phyloP scores from a whole-genome alignment of 2,113 vertebrate genomes.

The Lagenorhynchus albirostris region DNA sequence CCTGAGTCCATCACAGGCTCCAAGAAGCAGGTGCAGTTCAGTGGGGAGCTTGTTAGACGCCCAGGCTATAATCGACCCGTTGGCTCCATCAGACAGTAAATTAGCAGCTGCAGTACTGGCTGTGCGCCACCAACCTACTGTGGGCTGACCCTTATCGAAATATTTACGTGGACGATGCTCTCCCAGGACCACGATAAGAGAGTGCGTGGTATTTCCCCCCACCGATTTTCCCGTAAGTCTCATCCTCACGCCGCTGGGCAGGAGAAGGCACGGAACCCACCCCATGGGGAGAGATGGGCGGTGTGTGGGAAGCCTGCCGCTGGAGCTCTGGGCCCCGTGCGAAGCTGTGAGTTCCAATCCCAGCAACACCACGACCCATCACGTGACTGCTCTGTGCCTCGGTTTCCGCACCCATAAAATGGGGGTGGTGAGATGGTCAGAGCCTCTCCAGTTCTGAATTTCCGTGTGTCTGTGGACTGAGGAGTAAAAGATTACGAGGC shows the following conservation, averaged over 20 bases:
- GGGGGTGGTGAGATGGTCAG: neutral
- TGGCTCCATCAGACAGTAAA: neutral
- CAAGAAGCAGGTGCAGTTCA: neutral
- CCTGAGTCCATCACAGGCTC: neutral
- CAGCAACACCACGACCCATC: no score
- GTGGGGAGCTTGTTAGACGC: neutral
- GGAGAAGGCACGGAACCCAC: neutral
- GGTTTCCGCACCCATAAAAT: neutral
- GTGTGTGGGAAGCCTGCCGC: neutral
- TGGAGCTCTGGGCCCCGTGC: no score
- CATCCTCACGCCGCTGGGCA: neutral
- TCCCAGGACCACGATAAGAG: neutral
- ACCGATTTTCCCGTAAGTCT: neutral
- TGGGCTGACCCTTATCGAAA: neutral
- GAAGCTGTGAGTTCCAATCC: neutral
- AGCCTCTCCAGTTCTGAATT: neutral
- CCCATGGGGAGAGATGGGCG: neutral
- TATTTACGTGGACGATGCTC: neutral
- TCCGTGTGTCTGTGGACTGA: neutral
- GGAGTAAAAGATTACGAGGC: neutral
- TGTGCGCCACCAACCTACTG: neutral
- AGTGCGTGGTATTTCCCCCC: neutral
- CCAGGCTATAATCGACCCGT: neutral
- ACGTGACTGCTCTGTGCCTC: neutral
- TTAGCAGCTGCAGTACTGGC: accelerated